phyloP scores from a whole-genome alignment of 2,113 vertebrate species.

The Erinaceus europaeus region DNA sequence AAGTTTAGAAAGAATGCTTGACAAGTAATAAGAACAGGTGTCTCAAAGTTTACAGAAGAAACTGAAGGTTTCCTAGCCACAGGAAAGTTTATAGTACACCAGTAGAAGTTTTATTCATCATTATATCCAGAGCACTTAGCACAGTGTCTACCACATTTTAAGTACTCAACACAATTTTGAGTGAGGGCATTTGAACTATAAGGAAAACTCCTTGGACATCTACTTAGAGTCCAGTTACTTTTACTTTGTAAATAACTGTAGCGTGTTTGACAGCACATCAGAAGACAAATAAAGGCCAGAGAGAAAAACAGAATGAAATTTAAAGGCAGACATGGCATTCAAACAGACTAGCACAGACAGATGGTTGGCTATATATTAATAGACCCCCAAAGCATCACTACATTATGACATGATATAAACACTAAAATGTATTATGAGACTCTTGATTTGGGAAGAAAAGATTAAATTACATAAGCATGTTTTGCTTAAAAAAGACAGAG shows the following conservation, averaged over 20 bases:
- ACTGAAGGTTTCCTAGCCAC: not conserved
- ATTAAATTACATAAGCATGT: constrained; percentile 46
- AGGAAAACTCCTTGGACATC: not conserved
- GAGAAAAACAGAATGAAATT: constrained; percentile 57
- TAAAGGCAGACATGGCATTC: constrained; percentile 8
- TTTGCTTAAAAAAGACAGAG: constrained; percentile 45
- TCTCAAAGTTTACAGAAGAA: constrained; percentile 43
- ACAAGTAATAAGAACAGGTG: constrained; percentile 37
- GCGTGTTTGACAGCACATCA: constrained; percentile 50
- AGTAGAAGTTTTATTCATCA: not conserved
- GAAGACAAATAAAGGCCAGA: constrained; percentile 59
- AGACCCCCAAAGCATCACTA: constrained; percentile 18
- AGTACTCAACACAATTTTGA: constrained; percentile 11
- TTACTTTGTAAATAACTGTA: constrained; percentile 58
- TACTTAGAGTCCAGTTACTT: constrained; percentile 42
- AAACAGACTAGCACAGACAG: constrained; percentile 18
- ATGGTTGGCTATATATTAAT: constrained; percentile 9
- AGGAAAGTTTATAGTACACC: constrained; percentile 9
- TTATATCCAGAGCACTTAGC: not conserved
- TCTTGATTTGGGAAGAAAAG: constrained; percentile 47
- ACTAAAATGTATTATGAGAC: constrained; percentile 46
- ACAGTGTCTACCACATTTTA: not conserved
- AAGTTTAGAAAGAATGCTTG: constrained; percentile 21
- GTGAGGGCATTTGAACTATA: constrained; percentile 26
- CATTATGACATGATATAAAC: constrained; percentile 56